These are phyloP conservation scores for Pseudeuparius sepicola DNA, from an alignment of 2,888 invertebrate genomes.

Conservation along the genomic window DNA sequence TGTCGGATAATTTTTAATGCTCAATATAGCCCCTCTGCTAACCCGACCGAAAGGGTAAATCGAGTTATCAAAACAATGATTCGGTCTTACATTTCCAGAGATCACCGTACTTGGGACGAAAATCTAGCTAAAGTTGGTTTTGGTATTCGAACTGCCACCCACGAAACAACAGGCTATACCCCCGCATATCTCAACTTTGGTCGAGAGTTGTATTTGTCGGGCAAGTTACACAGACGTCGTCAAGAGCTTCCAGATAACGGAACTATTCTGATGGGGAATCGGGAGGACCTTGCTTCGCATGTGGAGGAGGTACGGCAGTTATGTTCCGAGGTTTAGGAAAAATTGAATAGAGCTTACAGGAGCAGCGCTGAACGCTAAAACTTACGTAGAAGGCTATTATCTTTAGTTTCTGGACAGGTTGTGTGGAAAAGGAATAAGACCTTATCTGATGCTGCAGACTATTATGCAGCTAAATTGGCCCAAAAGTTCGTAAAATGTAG, in stretches of 20 bases:
- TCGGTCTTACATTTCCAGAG: slow-evolving; percentile 17
- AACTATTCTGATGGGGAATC: slow-evolving; percentile 2
- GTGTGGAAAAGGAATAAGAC: slow-evolving; percentile 15
- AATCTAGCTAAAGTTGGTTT: slow-evolving; percentile 24
- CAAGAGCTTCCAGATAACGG: slow-evolving; percentile 1
- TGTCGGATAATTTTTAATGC: slow-evolving; percentile 20
- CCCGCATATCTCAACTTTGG: slow-evolving; percentile 25
- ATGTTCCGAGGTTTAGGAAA: slow-evolving; percentile 6
- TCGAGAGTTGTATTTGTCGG: slow-evolving; percentile 11
- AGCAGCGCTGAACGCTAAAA: slow-evolving; percentile 12
- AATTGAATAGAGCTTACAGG: slow-evolving; percentile 14
- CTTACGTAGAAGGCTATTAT: slow-evolving; percentile 8
- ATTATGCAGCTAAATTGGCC: slow-evolving; percentile 18
- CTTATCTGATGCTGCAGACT: slow-evolving; percentile 16
- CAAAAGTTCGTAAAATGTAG: slow-evolving; percentile 17
- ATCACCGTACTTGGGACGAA: slow-evolving; percentile 24
- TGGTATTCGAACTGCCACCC: slow-evolving; percentile 25
- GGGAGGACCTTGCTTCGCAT: slow-evolving; percentile 5
- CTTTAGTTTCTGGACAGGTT: slow-evolving; percentile 7
- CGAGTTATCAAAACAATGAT: slow-evolving; percentile 27
- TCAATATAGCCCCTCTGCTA: slow-evolving; percentile 28
- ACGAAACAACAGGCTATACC: slow-evolving; percentile 24
- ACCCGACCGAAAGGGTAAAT: slow-evolving; percentile 30
- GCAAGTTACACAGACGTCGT: slow-evolving; percentile 9
- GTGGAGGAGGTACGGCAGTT: slow-evolving; percentile 5